Base-by-base conservation (phyloP, 2,113 vertebrate species). In the Xiphophorus hellerii region DNA sequence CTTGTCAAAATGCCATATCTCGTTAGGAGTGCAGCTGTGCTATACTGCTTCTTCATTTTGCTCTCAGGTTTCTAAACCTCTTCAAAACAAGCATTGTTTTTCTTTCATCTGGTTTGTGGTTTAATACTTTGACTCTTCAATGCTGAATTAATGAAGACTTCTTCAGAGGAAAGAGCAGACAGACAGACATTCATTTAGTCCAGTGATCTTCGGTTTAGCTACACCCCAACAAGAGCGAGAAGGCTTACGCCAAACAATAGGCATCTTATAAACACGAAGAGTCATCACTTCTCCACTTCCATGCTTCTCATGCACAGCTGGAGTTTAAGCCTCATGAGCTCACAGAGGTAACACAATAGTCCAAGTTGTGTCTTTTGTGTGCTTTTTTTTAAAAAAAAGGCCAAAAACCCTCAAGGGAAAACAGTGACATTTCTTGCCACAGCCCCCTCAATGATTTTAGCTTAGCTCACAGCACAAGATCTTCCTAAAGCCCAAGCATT, bases 351-450 rank as follows among this genome's bases (percentile, higher is more conserved):
- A 80, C 66, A 90, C 67, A 85, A 86, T 70, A 74, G 79, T 35
- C 5, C 2, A 17, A 62, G 31, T 68, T 71, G 73, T 74, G 63
- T 77, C 28, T 74, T 37, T 12, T 70, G 71, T 60, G 13, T 73
- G 71, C 51, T 17, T 71, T 35, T 64, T 28, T 42, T 11, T 17
- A 14, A 69, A 42, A 69, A 42, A 33, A 22, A 8, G 14, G 1
- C 13, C 29, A 42, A 39, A 62, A 80, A 62, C 54, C 62, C 77
- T 67, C 54, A 30, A 78, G 82, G 66, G 71, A 54, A 67, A 10
- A 5, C 69, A 13, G 33, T 89, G 90, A 89, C 88, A 88, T 92
- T 92, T 90, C 76, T 76, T 77, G 44, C 28, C 76, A 61, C 72
- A 83, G 86, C 85, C 87, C 48, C 69, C 48, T 77, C 69, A 76